phyloP scores from a whole-genome alignment of 1,140 invertebrate species.

The Drosophila pseudoananassae region DNA sequence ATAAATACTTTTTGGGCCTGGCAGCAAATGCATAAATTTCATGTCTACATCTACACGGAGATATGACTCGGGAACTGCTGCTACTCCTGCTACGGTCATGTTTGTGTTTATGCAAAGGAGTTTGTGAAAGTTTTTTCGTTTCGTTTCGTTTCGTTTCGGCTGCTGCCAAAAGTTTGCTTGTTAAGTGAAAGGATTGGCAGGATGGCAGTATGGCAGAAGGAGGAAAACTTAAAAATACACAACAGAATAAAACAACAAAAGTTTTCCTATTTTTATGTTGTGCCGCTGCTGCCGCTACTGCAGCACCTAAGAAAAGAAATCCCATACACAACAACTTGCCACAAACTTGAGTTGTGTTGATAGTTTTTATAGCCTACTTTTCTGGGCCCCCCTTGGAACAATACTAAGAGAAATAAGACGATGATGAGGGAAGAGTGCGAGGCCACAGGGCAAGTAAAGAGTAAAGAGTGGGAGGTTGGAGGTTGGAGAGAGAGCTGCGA shows the following conservation, averaged over 20 bases:
- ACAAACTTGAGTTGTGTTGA: conserved; percentile 74
- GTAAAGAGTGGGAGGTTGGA: background rate
- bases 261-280: conserved; percentile 80
- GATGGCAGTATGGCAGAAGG: background rate
- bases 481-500: conserved; percentile 38
- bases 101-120: conserved; percentile 80
- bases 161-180: conserved; percentile 79
- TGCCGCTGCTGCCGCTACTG: conserved; percentile 60
- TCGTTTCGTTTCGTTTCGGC: conserved; percentile 52
- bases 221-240: conserved; percentile 66
- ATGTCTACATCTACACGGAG: conserved; percentile 54
- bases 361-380: conserved; percentile 81
- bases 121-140: conserved; percentile 53
- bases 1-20: conserved; percentile 78
- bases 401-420: background rate
- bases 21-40: conserved; percentile 78
- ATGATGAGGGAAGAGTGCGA: no score
- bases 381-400: conserved; percentile 46
- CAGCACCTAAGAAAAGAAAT: conserved; percentile 48
- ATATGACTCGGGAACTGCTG: conserved; percentile 59
- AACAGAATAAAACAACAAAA: conserved; percentile 63
- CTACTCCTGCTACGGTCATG: conserved; percentile 27
- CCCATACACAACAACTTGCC: conserved; percentile 55
- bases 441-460: no score
- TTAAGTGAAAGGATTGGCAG: conserved; percentile 77